These are phyloP conservation scores for Circus cinereus DNA, from an alignment of 2,797 vertebrate species.

Conservation along the genomic window DNA sequence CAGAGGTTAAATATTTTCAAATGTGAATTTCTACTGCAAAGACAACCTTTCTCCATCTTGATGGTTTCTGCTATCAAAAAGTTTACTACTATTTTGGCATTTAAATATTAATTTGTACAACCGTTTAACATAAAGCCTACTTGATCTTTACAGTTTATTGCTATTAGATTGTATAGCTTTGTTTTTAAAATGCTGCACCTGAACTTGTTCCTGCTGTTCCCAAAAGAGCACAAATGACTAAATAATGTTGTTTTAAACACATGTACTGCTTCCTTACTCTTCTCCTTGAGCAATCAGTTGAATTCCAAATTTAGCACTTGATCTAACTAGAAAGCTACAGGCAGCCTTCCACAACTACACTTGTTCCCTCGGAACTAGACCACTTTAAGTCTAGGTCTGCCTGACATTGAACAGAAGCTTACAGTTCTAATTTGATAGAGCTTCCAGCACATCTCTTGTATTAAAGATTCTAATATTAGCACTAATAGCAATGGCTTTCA, in stretches of 20 bases:
- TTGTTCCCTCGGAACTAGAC: not conserved
- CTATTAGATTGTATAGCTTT: not conserved
- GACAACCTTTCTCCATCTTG: not conserved
- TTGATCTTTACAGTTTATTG: not conserved
- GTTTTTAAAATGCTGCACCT: not conserved
- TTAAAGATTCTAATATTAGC: not conserved
- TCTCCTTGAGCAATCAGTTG: not conserved
- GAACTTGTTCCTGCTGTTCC: not conserved
- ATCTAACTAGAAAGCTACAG: not conserved
- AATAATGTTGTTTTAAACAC: not conserved
- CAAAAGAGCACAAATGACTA: not conserved
- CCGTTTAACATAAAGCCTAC: not conserved
- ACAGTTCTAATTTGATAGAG: not conserved
- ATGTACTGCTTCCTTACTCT: not conserved
- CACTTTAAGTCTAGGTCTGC: not conserved
- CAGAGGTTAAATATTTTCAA: not conserved
- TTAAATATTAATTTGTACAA: not conserved
- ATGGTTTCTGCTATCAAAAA: not conserved
- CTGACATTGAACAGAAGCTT: not conserved
- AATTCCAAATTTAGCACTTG: not conserved
- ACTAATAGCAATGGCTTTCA: not conserved
- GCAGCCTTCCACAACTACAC: not conserved
- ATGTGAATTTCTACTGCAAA: not conserved
- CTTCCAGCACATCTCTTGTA: not conserved
- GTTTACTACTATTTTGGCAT: not conserved